Evolutionary conservation across 2,888 invertebrate species (phyloP).

Genomic region (Agapostemon virescens): DNA sequence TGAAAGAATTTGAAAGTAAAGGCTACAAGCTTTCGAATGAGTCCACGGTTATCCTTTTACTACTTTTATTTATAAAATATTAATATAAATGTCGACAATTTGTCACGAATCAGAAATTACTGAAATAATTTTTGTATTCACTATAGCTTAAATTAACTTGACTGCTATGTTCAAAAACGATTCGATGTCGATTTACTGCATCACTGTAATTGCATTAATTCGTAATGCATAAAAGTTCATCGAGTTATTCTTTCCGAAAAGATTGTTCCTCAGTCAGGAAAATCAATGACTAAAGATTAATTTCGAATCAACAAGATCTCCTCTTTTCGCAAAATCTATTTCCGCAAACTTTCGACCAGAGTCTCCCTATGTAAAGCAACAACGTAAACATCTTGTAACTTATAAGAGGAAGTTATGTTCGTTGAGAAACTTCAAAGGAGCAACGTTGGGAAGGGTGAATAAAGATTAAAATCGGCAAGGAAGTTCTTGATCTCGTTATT

Average conservation of each 20-base stretch:
- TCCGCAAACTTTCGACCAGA: neutral
- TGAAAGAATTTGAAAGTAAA: too few species aligned
- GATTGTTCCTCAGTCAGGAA: neutral
- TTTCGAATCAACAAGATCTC: neutral
- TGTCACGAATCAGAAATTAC: too few species aligned
- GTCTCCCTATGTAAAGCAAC: neutral
- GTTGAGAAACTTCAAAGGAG: neutral
- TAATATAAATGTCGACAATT: too few species aligned
- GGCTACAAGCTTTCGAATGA: too few species aligned
- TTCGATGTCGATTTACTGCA: too few species aligned
- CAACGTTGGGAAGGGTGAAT: neutral
- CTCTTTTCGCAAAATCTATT: neutral
- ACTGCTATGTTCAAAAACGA: too few species aligned
- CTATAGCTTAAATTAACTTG: too few species aligned
- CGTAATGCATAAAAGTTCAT: too few species aligned
- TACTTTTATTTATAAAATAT: too few species aligned
- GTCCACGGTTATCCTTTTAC: too few species aligned
- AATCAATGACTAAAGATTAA: neutral
- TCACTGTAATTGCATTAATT: too few species aligned
- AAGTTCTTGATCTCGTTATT: slow-evolving; percentile 8
- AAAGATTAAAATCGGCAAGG: slow-evolving; percentile 7
- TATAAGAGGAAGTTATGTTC: neutral
- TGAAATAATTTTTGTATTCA: too few species aligned
- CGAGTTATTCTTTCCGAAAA: neutral
- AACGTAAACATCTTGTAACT: neutral